Evolutionary conservation across 1,140 invertebrate genomes (phyloP), one percentile per base, ranked within the genome.

Genomic region (Oryctes rhinoceros): DNA sequence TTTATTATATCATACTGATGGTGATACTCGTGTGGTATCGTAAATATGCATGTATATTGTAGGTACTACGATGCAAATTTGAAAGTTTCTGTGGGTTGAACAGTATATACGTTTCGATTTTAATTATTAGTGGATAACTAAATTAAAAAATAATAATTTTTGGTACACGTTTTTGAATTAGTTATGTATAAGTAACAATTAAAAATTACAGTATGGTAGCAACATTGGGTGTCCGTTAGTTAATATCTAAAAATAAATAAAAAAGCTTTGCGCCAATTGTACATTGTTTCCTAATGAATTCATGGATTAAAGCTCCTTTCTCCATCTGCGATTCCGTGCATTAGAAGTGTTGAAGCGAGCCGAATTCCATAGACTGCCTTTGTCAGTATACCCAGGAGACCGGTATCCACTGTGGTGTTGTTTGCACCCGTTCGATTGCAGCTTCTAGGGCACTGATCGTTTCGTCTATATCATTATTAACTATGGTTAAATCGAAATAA

Each of bases 401-500:
- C 11, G 96, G 96, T 80, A 98, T 96, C 97, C 97, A 99, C 89
- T 99, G 97, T 53, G 97, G 94, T 82, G 94, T 94, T 81, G 94
- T 94, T 87, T 96, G 95, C 76, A 98, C 94, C 78, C 95, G 92
- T 82, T 97, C 96, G 80, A 99, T 95, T 24, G 96, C 94, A 78
- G 93, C 92, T 87, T 99, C 97, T 82, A 99, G 89, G 79, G 95
- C 94, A 44, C 93, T 92, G 84, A 99, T 98, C 48, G 98, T 99
- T 88, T 99, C 98, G 87, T 99, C 98, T 82, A 99, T 99, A 90
- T 99, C 98, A 91, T 99, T 99, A 91, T 99, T 99, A 24, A 99
- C 95, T 85, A 99, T 98, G 71, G 96, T 97, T 88, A 99, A 90
- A 88, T 99, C 98, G 90, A 99, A 99, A 89, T 97, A 97, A 88